These are phyloP conservation scores for Lepeophtheirus nordmannii DNA, from an alignment of 2,888 invertebrate genomes.

Conservation along the genomic window DNA sequence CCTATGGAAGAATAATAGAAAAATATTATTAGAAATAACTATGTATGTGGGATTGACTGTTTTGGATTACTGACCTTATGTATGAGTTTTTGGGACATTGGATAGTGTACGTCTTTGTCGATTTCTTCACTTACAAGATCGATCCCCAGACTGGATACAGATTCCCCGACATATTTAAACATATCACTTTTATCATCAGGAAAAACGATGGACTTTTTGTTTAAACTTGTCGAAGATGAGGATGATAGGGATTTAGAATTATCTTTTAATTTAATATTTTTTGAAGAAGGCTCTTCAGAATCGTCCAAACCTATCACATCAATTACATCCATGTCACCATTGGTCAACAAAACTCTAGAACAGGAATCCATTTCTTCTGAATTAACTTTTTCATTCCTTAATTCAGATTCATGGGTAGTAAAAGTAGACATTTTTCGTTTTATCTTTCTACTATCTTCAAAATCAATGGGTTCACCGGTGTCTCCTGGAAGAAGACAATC, in stretches of 20 bases:
- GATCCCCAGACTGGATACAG: conserved; percentile 37
- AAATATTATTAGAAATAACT: background rate
- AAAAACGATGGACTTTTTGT: background rate
- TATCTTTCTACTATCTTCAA: background rate
- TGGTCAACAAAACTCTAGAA: background rate
- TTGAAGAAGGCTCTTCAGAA: background rate
- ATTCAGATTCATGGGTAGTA: background rate
- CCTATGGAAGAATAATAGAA: background rate
- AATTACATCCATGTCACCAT: background rate
- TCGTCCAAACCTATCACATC: background rate
- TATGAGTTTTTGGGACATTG: conserved; percentile 31
- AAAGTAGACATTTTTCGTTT: background rate
- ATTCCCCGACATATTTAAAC: conserved; percentile 35
- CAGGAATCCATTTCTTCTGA: background rate
- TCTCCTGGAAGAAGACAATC: background rate
- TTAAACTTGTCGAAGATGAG: background rate
- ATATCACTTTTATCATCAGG: conserved; percentile 7
- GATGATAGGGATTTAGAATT: background rate
- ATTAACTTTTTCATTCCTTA: background rate
- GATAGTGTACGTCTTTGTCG: conserved; percentile 36
- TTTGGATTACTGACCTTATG: background rate
- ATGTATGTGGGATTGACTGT: background rate
- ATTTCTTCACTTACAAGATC: conserved; percentile 38
- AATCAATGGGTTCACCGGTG: background rate
- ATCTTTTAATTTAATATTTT: background rate